Evolutionary conservation across 2,888 invertebrate genomes (phyloP).

Genomic region (Drosophila hamatofila): DNA sequence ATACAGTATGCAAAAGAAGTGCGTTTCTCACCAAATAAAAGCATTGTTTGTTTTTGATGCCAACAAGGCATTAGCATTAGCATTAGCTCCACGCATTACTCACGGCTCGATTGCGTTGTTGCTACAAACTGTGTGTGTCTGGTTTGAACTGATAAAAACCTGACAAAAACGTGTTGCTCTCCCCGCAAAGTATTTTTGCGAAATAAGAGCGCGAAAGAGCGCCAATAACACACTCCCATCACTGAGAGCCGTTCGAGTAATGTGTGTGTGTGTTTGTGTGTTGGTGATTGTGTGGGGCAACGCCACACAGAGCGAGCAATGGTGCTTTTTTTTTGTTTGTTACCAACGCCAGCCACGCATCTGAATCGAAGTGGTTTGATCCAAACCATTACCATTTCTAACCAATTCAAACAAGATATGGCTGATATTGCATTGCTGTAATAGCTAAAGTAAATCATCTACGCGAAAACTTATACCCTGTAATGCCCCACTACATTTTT

Average conservation of each 20-base stretch:
- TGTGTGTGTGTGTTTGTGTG: constrained; percentile 4
- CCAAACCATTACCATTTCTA: constrained; percentile 38
- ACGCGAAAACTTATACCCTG: neutral
- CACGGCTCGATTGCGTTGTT: constrained; percentile 31
- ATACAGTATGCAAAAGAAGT: constrained; percentile 12
- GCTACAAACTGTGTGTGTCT: constrained; percentile 56
- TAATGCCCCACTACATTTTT: constrained; percentile 1
- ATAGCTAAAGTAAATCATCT: constrained; percentile 12
- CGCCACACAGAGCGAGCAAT: constrained; percentile 33
- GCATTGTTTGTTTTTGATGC: constrained; percentile 31
- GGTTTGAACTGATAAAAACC: constrained; percentile 78
- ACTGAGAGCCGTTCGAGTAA: constrained; percentile 31
- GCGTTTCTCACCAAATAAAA: constrained; percentile 24
- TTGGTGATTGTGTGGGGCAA: constrained; percentile 33
- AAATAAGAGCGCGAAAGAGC: constrained; percentile 26
- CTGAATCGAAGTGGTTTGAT: constrained; percentile 50
- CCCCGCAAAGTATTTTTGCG: constrained; percentile 35
- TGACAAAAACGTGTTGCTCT: constrained; percentile 78
- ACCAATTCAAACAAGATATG: constrained; percentile 43
- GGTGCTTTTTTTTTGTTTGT: constrained; percentile 53
- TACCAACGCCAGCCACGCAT: constrained; percentile 64
- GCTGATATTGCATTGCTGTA: constrained; percentile 7
- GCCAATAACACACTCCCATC: constrained; percentile 11
- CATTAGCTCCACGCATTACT: constrained; percentile 52
- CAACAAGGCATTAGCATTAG: constrained; percentile 55